Evolutionary conservation across 2,888 invertebrate species (phyloP).

Genomic region (Magallana nippona): DNA sequence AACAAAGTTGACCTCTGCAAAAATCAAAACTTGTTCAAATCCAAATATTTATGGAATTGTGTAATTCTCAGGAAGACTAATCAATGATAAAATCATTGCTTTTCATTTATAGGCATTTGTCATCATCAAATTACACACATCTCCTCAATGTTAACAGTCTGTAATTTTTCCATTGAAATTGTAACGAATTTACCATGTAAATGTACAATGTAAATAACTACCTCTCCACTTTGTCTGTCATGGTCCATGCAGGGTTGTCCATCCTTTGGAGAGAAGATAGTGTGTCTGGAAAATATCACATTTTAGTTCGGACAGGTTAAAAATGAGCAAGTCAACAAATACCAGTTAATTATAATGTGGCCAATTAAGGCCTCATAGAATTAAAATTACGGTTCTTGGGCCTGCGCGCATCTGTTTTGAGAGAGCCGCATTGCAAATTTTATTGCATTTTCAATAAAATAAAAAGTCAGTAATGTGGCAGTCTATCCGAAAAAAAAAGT

Average conservation of each 20-base stretch:
- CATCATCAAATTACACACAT: not conserved
- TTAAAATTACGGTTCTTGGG: too few species aligned
- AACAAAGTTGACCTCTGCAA: too few species aligned
- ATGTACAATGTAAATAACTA: slow-evolving; percentile 55
- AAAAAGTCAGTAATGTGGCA: too few species aligned
- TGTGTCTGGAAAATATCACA: slow-evolving; percentile 83
- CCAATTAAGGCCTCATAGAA: too few species aligned
- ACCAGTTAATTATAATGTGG: too few species aligned
- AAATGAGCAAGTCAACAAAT: too few species aligned
- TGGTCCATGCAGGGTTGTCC: slow-evolving; percentile 99
- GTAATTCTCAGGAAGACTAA: slow-evolving; percentile 29
- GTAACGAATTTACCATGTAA: not conserved
- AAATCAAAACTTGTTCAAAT: too few species aligned
- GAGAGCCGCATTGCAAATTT: too few species aligned
- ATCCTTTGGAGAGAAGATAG: slow-evolving; percentile 97
- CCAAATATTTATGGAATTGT: not conserved
- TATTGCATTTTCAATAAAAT: too few species aligned
- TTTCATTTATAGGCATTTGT: not conserved
- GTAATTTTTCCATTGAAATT: too few species aligned
- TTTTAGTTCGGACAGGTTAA: not conserved
- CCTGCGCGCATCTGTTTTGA: too few species aligned
- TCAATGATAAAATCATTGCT: not conserved
- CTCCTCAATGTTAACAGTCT: not conserved
- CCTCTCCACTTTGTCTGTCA: slow-evolving; percentile 95
- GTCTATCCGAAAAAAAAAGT: too few species aligned